Base-by-base conservation (phyloP, 2,888 invertebrate genomes). In the Acleris laterana region DNA sequence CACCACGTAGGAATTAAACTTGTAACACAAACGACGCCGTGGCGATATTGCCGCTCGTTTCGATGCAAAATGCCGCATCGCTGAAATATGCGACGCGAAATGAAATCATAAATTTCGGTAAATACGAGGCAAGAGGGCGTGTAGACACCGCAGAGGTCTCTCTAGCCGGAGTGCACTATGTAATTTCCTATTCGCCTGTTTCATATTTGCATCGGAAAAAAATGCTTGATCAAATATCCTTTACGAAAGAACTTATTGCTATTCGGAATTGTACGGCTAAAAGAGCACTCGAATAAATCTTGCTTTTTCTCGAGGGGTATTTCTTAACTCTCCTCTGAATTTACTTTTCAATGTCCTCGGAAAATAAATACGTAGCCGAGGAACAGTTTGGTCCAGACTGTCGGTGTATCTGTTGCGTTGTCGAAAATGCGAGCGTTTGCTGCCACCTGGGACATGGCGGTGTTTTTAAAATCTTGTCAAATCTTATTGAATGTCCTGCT, bases 51-150 rank as follows among this genome's bases (percentile, higher is more conserved):
- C 62, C 62, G 65, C 44, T 69, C 69, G 66, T 69, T 69, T 32
- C 66, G 51, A 69, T 69, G 66, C 69, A 69, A 69, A 66, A 66
- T 62, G 65, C 59, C 69, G 62, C 69, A 62, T 69, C 66, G 46
- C 60, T 70, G 70, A 70, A 69, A 69, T 69, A 70, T 69, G 70
- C 68, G 66, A 66, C 63, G 63, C 66, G 63, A 70, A 70, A 70
- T 70, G 68, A 70, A 70, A 70, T 69, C 70, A 70, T 70, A 70
- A 70, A 70, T 70, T 63, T 66, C 51, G 53, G 69, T 70, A 63
- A 70, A 70, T 69, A 64, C 69, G 61, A 62, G 59, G 63, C 66
- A 69, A 63, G 66, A 63, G 62, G 44, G 44, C 62, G 58, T 60
- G 57, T 44, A 60, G 65, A 65, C 55, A 25, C 57, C 7, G 60